phyloP scores from a whole-genome alignment of 2,113 vertebrate genomes.

The Nannobrachium achirus region DNA sequence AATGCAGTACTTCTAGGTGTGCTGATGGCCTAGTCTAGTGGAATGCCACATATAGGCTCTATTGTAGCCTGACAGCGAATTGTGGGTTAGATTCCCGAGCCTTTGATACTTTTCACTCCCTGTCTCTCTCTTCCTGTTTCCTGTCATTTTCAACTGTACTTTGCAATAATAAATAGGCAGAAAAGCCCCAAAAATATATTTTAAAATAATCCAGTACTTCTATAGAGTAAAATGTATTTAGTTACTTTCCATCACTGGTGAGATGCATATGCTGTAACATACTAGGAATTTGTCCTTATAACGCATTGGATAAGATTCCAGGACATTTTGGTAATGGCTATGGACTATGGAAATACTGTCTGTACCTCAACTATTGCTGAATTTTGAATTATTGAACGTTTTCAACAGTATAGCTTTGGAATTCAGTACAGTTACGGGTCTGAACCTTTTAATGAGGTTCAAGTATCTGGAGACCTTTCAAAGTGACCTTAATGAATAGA shows the following conservation, averaged over 20 bases:
- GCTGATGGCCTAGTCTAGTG: no score
- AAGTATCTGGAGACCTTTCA: conserved; percentile 50
- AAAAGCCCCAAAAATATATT: no score
- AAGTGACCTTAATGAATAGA: conserved; percentile 65
- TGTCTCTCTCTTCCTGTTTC: no score
- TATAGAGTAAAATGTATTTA: no score
- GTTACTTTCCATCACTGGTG: neutral
- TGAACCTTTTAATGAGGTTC: conserved; percentile 44
- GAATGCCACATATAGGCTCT: no score
- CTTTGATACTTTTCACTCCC: no score
- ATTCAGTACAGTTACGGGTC: conserved; percentile 18
- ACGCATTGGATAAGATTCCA: neutral
- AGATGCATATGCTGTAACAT: conserved; percentile 21
- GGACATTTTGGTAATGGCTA: neutral
- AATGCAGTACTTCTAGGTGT: no score
- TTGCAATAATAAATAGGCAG: no score
- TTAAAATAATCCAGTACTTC: no score
- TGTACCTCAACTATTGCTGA: neutral
- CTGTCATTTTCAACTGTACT: no score
- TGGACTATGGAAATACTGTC: neutral
- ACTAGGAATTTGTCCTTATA: conserved; percentile 20
- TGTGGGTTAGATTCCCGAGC: no score
- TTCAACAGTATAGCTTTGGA: conserved; percentile 5
- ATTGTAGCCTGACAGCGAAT: no score
- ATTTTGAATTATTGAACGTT: neutral